These are phyloP conservation scores for Crotalus viridis DNA, from an alignment of 2,113 vertebrate genomes.

Conservation along the genomic window DNA sequence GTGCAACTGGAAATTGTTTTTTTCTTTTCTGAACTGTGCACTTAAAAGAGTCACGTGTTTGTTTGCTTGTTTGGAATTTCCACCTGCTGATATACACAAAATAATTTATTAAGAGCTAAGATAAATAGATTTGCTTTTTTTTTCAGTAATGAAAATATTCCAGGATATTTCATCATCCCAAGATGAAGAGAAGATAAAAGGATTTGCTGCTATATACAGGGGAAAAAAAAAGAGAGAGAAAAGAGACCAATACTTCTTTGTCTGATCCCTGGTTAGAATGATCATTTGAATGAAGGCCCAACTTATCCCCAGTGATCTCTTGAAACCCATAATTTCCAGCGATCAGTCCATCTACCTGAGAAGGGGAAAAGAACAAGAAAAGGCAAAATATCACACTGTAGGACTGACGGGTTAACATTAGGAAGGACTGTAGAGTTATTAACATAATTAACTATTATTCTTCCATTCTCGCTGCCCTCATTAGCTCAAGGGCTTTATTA, in stretches of 20 bases:
- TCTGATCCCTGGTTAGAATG: slow-evolving; percentile 50
- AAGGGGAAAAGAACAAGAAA: slow-evolving; percentile 52
- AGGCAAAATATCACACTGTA: slow-evolving; percentile 48
- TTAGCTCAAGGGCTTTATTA: slow-evolving; percentile 49
- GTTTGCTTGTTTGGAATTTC: slow-evolving; percentile 20
- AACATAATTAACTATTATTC: slow-evolving; percentile 24
- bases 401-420: slow-evolving; percentile 34
- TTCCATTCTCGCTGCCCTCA: slow-evolving; percentile 45
- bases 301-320: slow-evolving; percentile 35
- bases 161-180: slow-evolving; percentile 53
- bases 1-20: background rate
- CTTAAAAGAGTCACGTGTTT: slow-evolving; percentile 41
- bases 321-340: slow-evolving; percentile 43
- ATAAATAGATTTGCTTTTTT: slow-evolving; percentile 10
- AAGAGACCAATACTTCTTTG: slow-evolving; percentile 33
- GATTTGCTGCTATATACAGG: slow-evolving; percentile 55
- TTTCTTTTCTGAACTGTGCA: slow-evolving; percentile 33
- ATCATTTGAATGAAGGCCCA: slow-evolving; percentile 50
- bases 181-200: slow-evolving; percentile 55
- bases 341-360: slow-evolving; percentile 73
- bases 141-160: slow-evolving; percentile 30
- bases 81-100: slow-evolving; percentile 47
- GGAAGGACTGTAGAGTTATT: slow-evolving; percentile 41
- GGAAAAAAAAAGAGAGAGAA: slow-evolving; percentile 18
- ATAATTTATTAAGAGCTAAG: slow-evolving; percentile 44